Percentiles rank a stretch among this genome's conserved stretches.
phyloP scores from a whole-genome alignment of 2,888 invertebrate species.

The Eilema depressum region DNA sequence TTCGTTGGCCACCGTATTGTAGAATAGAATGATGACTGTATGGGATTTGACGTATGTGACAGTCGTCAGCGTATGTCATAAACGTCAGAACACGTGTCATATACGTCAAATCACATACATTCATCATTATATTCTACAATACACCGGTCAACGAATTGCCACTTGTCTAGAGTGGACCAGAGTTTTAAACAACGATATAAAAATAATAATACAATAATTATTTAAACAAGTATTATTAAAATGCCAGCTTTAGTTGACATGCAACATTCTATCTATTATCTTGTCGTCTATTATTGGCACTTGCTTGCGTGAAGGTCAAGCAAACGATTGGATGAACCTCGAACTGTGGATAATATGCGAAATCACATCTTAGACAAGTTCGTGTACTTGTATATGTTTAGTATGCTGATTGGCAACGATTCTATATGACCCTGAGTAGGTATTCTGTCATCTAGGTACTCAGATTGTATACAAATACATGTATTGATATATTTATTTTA shows the following conservation, averaged over 20 bases:
- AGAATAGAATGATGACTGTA: too few relatives aligned
- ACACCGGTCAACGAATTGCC: too few relatives aligned
- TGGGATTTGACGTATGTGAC: too few relatives aligned
- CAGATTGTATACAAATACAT: neutral
- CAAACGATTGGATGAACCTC: conserved; percentile 43
- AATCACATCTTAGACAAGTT: conserved; percentile 7
- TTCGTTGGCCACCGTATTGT: too few relatives aligned
- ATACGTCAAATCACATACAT: too few relatives aligned
- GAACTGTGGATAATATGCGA: conserved; percentile 31
- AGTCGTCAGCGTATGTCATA: too few relatives aligned
- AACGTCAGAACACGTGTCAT: too few relatives aligned
- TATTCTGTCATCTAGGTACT: neutral
- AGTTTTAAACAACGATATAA: neutral
- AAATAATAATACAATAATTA: conserved; percentile 23
- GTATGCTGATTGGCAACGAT: neutral
- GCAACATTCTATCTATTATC: conserved; percentile 33
- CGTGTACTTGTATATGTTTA: neutral
- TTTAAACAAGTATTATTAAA: conserved; percentile 27
- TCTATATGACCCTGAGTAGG: neutral
- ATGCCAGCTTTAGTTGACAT: conserved; percentile 28
- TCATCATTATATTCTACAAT: too few relatives aligned
- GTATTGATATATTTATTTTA: neutral
- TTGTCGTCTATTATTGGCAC: conserved; percentile 49
- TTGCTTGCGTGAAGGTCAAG: conserved; percentile 58
- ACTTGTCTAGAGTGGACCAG: too few relatives aligned